Evolutionary conservation across 2,888 invertebrate genomes (phyloP).

Genomic region (Sesia bembeciformis): DNA sequence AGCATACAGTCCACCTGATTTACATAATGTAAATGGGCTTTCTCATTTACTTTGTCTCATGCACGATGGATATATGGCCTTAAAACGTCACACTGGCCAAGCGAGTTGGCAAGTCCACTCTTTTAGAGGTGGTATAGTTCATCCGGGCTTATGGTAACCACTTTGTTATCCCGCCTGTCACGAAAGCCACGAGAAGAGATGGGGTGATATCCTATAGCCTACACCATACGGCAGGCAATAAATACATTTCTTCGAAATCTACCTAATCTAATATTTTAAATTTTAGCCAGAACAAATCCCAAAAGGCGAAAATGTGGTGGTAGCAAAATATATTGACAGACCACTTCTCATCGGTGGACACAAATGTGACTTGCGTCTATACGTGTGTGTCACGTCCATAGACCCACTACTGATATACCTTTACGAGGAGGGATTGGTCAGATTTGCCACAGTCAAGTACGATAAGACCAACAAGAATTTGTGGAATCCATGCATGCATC

Average conservation of each 20-base stretch:
- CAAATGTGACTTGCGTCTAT: conserved; percentile 96
- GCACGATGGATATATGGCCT: no score
- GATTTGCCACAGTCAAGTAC: conserved; percentile 97
- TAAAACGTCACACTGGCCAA: no score
- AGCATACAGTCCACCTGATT: no score
- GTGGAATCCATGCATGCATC: conserved; percentile 97
- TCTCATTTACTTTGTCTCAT: no score
- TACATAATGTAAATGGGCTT: no score
- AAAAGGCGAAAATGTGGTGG: conserved; percentile 91
- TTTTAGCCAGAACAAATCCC: conserved; percentile 90
- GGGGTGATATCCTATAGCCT: no score
- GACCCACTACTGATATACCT: conserved; percentile 95
- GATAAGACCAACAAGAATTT: conserved; percentile 92
- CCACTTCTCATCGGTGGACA: conserved; percentile 92
- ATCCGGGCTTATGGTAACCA: no score
- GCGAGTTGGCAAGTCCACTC: no score
- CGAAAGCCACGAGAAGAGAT: no score
- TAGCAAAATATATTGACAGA: conserved; percentile 91
- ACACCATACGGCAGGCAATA: no score
- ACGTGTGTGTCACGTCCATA: conserved; percentile 95
- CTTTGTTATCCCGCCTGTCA: no score
- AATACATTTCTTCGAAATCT: not conserved
- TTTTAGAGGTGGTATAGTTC: no score
- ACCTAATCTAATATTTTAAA: not conserved
- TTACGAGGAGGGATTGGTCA: conserved; percentile 95